Base-by-base conservation (phyloP, 1,140 invertebrate genomes). In the Saccostrea glomerata region DNA sequence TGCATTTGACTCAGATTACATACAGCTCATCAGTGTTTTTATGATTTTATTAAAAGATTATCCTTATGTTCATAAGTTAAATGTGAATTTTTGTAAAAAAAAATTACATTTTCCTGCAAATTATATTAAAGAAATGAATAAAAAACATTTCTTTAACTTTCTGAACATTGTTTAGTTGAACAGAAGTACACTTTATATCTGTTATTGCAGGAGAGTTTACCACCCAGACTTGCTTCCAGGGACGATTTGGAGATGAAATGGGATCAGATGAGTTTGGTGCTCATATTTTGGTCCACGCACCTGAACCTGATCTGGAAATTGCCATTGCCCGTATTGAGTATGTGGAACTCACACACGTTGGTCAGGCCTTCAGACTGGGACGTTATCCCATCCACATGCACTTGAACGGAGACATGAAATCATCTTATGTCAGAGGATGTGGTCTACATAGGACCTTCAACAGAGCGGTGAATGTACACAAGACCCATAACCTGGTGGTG, bases 401-500 rank as follows among this genome's bases (percentile, higher is more conserved):
- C 90, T 85, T 94, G 70, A 93, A 93, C 70, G 94, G 94, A 6
- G 88, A 92, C 66, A 93, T 94, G 93, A 88, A 89, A 12, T 58
- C 83, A 0, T 93, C 94, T 0, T 95, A 94, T 85, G 94, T 94
- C 12, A 88, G 90, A 55, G 93, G 93, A 23, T 93, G 92, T 85
- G 84, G 88, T 40, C 94, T 95, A 40, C 94, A 94, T 87, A 84
- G 92, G 47, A 92, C 92, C 25, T 95, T 95, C 87, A 95, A 95
- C 90, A 89, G 95, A 30, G 95, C 94, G 4, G 91, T 94, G n/a
- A 95, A 95, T 89, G 89, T 95, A 15, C 95, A 95, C 84, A 92
- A 90, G 17, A 92, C 93, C 1, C 92, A 93, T 87, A 92, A 94
- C 87, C 70, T 92, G 9, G 83, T 92, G 0, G 88, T 94, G 20